Percentiles rank a stretch among this genome's conserved stretches.
Conservation (phyloP, 2,113 vertebrate species). For the Pontoporia blainvillei region DNA sequence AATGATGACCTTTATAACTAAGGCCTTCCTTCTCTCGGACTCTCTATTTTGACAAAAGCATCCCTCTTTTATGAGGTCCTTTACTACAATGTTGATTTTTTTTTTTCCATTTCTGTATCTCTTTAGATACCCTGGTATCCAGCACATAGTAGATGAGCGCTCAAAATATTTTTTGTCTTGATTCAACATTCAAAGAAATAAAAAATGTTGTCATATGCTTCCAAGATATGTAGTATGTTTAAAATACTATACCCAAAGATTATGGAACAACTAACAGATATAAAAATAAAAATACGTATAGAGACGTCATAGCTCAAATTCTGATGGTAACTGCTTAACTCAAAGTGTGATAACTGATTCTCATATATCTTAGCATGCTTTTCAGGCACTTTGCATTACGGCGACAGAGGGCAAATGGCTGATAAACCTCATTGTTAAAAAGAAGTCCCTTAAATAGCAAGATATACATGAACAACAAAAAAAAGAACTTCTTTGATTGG, state of each 20-base stretch:
- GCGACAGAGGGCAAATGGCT: neutral
- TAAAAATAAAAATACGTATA: neutral
- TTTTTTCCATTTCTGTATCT: neutral
- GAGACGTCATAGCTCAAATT: constrained; percentile 2
- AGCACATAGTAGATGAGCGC: neutral
- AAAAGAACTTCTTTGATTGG: neutral
- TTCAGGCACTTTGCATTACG: neutral
- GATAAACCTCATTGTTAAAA: neutral
- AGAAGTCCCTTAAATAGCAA: neutral
- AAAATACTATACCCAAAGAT: neutral
- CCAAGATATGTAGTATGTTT: neutral
- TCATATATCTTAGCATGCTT: neutral
- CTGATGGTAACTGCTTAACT: neutral
- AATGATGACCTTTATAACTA: neutral
- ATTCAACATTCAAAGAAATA: neutral
- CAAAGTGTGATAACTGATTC: neutral
- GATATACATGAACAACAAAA: neutral
- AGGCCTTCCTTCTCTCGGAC: neutral
- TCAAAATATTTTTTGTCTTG: neutral
- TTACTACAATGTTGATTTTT: neutral
- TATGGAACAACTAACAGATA: neutral
- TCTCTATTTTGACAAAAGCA: neutral
- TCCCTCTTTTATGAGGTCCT: neutral
- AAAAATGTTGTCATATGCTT: neutral
- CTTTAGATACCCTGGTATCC: neutral